A percentile compares a stretch with the other conserved stretches of the same genome.
Evolutionary conservation across 2,888 invertebrate genomes (phyloP).

Genomic region (Leptopilina myrica): DNA sequence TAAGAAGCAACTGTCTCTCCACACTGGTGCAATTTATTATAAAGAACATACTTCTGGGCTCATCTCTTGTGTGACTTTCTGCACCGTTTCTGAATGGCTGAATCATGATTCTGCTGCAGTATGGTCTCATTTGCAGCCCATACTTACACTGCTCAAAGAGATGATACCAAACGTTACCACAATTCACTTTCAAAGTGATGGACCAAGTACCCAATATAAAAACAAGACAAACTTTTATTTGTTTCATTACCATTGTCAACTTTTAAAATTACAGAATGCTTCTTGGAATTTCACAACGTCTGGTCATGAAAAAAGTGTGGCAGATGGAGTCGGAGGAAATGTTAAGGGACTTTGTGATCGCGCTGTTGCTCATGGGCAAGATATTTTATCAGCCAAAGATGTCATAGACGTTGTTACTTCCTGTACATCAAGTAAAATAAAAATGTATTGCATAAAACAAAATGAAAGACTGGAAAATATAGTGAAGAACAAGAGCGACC

Average conservation of each 20-base stretch:
- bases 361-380: constrained; percentile 34
- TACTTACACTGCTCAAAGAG: constrained; percentile 32
- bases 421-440: constrained; percentile 26
- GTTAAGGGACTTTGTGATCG: constrained; percentile 46
- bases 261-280: constrained; percentile 19
- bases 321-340: constrained; percentile 40
- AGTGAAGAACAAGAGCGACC: constrained; percentile 17
- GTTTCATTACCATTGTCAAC: constrained; percentile 4
- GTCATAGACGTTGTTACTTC: constrained; percentile 19
- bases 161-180: constrained; percentile 5
- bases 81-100: constrained; percentile 42
- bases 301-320: constrained; percentile 49
- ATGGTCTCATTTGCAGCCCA: constrained; percentile 46
- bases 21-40: constrained; percentile 46
- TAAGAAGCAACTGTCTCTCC: constrained; percentile 44
- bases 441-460: not conserved
- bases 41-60: constrained; percentile 27
- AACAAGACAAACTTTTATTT: constrained; percentile 47
- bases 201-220: constrained; percentile 39
- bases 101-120: constrained; percentile 44
- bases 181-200: constrained; percentile 29
- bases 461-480: not conserved
- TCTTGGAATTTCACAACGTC: constrained; percentile 47
- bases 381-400: constrained; percentile 37
- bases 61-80: constrained; percentile 36